A percentile compares a stretch with the other conserved stretches of the same genome.
Evolutionary conservation across 2,113 vertebrate species (phyloP).

Genomic region (Leucoraja erinaceus): DNA sequence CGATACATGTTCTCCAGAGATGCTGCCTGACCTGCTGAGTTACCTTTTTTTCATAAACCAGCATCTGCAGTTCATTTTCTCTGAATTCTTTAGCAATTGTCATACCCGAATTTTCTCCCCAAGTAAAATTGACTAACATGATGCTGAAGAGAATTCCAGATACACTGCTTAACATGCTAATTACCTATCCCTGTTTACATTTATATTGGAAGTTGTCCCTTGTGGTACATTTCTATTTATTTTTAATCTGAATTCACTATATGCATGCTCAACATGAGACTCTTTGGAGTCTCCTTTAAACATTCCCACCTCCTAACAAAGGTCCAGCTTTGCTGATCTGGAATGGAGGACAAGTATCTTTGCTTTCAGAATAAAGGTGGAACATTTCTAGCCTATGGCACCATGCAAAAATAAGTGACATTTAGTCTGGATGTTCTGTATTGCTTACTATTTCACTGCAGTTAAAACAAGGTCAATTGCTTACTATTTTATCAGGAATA

Average conservation of each 20-base stretch:
- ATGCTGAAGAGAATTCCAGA: not conserved
- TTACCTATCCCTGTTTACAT: not conserved
- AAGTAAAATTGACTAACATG: not conserved
- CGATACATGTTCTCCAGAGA: no score
- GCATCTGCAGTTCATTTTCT: no score
- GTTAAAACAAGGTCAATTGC: not conserved
- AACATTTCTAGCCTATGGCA: not conserved
- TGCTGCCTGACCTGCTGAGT: no score
- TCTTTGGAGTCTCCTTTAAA: not conserved
- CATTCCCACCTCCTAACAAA: not conserved
- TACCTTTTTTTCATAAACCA: no score
- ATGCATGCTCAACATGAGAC: not conserved
- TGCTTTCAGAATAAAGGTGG: constrained; percentile 20
- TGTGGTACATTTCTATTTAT: not conserved
- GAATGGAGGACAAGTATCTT: not conserved
- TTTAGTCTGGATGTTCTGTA: not conserved
- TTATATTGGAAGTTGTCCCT: not conserved
- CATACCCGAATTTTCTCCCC: not conserved
- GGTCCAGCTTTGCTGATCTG: not conserved
- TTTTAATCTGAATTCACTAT: not conserved
- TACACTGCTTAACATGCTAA: not conserved
- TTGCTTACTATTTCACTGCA: not conserved
- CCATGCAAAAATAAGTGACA: constrained; percentile 27
- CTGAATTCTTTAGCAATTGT: not conserved
- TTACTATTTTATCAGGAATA: not conserved